Evolutionary conservation across 1,140 invertebrate genomes (phyloP), one percentile per base, ranked within the genome.

Genomic region (Periplaneta americana): DNA sequence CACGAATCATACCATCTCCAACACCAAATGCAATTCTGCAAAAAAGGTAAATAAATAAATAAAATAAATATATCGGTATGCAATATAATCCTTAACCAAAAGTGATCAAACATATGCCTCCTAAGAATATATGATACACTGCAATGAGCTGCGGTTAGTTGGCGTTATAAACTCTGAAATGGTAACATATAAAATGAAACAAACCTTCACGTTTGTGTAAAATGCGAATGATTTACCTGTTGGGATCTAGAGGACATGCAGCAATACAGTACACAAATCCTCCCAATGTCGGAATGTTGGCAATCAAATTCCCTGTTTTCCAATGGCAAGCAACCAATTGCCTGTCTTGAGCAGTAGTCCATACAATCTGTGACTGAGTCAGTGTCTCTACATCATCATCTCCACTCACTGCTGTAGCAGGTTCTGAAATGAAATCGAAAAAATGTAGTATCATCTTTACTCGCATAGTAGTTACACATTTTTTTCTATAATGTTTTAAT

Each of bases 181-280:
- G n/a, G n/a, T n/a, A n/a, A n/a, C n/a, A 48, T 15, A 48, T 5
- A 48, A 48, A 4, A 48, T 9, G 13, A 9, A 48, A 5, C 15
- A 48, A 5, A 48, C 39, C 5, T 22, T 3, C 5, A 48, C 22
- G 39, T 48, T 15, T 48, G 5, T 15, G 39, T 6, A 22, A 48
- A 15, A 3, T 4, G 6, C 9, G 3, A 3, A 17, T 8, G 33
- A 6, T 36, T 66, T 66, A 80, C 80, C 80, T 80, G 66, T n/a
- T 34, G 34, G 94, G 93, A 88, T 95, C 94, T 48, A 96, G 87
- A 8, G 94, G 92, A 83, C 93, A 95, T 1, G 90, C 85, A 36
- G 90, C 89, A 28, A 95, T 86, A 48, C 89, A 91, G 85, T 94
- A 93, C 9, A 95, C 86, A 84, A 89, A 91, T 32, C 93, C 93